Base-by-base conservation (phyloP, 2,888 invertebrate genomes). In the Philonicus albiceps region DNA sequence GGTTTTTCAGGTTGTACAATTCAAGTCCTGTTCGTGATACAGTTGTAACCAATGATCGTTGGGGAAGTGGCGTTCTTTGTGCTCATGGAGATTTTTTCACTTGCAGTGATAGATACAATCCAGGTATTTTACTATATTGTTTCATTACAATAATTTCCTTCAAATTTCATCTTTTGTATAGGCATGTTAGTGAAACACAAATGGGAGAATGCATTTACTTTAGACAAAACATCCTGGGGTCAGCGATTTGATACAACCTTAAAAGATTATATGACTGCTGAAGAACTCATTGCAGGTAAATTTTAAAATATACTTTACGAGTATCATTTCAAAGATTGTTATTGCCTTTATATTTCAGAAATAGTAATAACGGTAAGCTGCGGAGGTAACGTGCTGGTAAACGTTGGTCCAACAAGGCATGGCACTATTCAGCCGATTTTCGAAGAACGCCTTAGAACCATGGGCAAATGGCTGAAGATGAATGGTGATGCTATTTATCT, bases 181-280 rank as follows among this genome's bases (percentile, higher is more conserved):
- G 74, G 95, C 73, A 92, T 93, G 16, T 91, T 96, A 11, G 94
- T 94, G 89, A 88, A 91, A 0, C 97, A 97, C 90, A 99, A 99
- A 93, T 99, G 98, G 98, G 99, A 99, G 92, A 98, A 98, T 91
- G 96, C 96, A 30, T 96, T 98, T 94, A 98, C 98, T 0, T 93
- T 99, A 72, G 99, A 99, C 90, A 94, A 93, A 88, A 90, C 93
- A 22, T 97, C 98, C 0, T 98, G 98, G 98, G 98, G 98, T 0
- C 97, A 95, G 90, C 93, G 97, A 73, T 94, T 96, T 89, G 95
- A 96, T 90, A 95, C 96, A 19, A 91, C 92, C 2, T 89, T 97
- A 0, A 90, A 93, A 6, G 96, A 97, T 89, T 95, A 95, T 89
- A 91, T 96, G 88, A 95, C 94, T 1, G 93, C 94, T 1, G 91